Evolutionary conservation across 2,113 vertebrate genomes (phyloP), one percentile per base, ranked within the genome.

Genomic region (Leptobrachium ailaonicum): DNA sequence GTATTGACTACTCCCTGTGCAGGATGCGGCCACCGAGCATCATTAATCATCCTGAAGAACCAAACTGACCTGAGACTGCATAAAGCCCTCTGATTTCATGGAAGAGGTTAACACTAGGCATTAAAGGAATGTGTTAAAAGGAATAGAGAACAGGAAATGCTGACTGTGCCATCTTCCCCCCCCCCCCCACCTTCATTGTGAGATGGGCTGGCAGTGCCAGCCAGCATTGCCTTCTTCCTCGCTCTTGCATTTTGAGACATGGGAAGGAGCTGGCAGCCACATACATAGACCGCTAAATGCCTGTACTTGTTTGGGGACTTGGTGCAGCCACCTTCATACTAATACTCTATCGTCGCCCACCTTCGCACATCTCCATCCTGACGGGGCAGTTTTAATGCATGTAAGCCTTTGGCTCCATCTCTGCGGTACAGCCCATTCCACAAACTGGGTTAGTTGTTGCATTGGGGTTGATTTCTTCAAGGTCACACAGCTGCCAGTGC

Each of bases 141-240:
- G 88, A 89, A 86, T 86, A 83, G 85, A 84, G 86, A 81, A 73
- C 87, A 88, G 90, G 90, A 90, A 90, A 83, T 86, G 79, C 64
- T 62, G 85, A 86, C 83, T 88, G 88, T 85, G 84, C 87, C 41
- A 9, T 76, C 74, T 76, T 32, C 68, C 43, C 77, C 66, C 70
- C 60, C 1, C 68, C 43, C 77, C 66, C 70, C 60, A 6, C 71
- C 62, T 80, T 73, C 40, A 45, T 12, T 66, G 10, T 73, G 43
- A 43, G 69, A 63, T 66, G 67, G 54, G n/a, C 76, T 71, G 67
- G 68, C 60, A 80, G 71, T 73, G 63, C 45, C 62, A 2, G 45
- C 44, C 32, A 20, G 44, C 11, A 43, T 64, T 32, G 20, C 68
- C n/a, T 41, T 50, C 50, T 41, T 58, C 47, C 32, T 66, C 41